phyloP scores from a whole-genome alignment of 2,797 vertebrate species.

The Mormyrops boulengeri region DNA sequence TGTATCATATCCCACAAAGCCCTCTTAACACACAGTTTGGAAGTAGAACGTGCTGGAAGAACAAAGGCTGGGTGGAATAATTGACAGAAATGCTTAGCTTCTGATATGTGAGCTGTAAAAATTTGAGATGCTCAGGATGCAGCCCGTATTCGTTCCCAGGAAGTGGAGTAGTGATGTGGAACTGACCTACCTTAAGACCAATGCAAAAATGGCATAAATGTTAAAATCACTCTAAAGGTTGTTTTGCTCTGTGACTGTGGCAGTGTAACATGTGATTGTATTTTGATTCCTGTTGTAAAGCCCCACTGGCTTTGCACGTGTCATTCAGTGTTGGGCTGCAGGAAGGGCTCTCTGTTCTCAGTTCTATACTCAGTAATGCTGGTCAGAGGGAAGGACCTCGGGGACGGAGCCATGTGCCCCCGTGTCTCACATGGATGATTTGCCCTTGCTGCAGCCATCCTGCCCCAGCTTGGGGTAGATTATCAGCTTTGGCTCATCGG shows the following conservation, averaged over 20 bases:
- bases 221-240: background rate
- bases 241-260: background rate
- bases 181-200: background rate
- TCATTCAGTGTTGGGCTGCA: background rate
- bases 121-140: background rate
- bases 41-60: background rate
- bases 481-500: constrained; percentile 7
- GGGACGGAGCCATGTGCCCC: background rate
- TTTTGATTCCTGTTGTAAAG: background rate
- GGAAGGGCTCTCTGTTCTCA: background rate
- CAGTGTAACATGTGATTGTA: background rate
- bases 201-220: background rate
- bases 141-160: background rate
- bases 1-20: constrained; percentile 6
- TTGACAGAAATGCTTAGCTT: background rate
- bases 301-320: background rate
- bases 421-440: background rate
- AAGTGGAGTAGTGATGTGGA: background rate
- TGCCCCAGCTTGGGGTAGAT: constrained; percentile 4
- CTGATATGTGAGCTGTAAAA: background rate
- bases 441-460: background rate
- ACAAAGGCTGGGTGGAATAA: background rate
- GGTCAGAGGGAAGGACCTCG: constrained; percentile 8
- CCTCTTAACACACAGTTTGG: background rate
- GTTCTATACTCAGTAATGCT: background rate